Evolutionary conservation across 2,888 invertebrate species (phyloP).

Genomic region (Mycalesis mineus): DNA sequence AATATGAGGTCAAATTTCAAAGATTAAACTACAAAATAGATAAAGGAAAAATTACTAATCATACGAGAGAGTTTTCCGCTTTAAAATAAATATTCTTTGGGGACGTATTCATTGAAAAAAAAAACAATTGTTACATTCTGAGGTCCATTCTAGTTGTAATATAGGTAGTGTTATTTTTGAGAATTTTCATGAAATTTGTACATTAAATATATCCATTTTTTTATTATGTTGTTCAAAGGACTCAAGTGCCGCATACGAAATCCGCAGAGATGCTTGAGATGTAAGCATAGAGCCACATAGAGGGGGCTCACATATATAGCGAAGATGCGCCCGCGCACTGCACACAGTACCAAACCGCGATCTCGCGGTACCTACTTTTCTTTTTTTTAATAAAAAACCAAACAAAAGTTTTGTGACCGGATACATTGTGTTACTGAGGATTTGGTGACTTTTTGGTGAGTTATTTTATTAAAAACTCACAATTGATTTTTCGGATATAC

Average conservation of each 20-base stretch:
- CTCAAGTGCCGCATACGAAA: neutral
- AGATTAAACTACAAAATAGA: no score
- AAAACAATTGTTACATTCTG: no score
- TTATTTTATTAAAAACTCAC: slow-evolving; percentile 3
- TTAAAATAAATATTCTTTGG: no score
- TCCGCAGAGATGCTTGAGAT: slow-evolving; percentile 8
- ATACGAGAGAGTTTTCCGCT: no score
- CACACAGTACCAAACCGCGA: slow-evolving; percentile 44
- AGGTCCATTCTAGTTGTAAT: no score
- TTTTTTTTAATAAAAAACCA: slow-evolving; percentile 8
- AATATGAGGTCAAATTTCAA: no score
- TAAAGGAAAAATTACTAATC: no score
- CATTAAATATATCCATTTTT: no score
- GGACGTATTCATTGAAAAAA: no score
- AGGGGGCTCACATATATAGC: slow-evolving; percentile 58
- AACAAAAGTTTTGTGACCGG: slow-evolving; percentile 17
- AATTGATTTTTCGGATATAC: neutral
- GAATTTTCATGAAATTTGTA: no score
- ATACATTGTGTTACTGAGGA: slow-evolving; percentile 18
- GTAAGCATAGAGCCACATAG: slow-evolving; percentile 32
- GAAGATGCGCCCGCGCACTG: slow-evolving; percentile 44
- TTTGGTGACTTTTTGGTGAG: slow-evolving; percentile 20
- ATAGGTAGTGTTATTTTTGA: no score
- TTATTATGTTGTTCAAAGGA: no score
- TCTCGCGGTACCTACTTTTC: slow-evolving; percentile 28